phyloP scores from a whole-genome alignment of 2,888 invertebrate genomes.

The Bimastos eiseni region DNA sequence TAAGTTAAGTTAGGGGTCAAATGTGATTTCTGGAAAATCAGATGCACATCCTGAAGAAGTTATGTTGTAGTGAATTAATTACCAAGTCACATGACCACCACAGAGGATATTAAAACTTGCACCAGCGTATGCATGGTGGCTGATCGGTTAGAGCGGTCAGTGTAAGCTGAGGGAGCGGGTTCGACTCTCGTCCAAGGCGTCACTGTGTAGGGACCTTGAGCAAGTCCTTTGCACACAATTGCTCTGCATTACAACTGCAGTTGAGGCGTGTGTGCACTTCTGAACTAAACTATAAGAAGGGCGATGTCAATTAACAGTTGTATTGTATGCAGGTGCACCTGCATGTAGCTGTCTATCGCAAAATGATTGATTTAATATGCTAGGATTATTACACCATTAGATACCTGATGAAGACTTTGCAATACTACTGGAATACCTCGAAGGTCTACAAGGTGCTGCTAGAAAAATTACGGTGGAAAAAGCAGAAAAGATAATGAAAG shows the following conservation, averaged over 20 bases:
- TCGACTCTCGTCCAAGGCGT: too few relatives aligned
- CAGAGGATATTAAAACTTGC: background rate
- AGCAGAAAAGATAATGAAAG: slow-evolving; percentile 22
- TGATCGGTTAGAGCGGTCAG: too few relatives aligned
- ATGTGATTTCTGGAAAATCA: background rate
- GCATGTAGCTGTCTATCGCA: background rate
- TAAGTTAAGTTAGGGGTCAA: background rate
- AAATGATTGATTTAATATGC: background rate
- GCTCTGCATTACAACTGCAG: too few relatives aligned
- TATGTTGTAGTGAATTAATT: background rate
- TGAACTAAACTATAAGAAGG: too few relatives aligned
- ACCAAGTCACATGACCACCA: background rate
- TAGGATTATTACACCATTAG: background rate
- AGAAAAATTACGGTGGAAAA: background rate
- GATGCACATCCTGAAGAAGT: background rate
- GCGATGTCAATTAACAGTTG: too few relatives aligned
- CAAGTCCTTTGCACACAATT: too few relatives aligned
- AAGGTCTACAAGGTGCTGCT: slow-evolving; percentile 14
- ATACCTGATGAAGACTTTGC: background rate
- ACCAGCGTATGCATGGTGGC: too few relatives aligned
- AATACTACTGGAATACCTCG: slow-evolving; percentile 5
- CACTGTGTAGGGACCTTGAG: too few relatives aligned
- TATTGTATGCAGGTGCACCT: background rate
- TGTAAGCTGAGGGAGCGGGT: too few relatives aligned
- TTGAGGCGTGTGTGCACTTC: too few relatives aligned